Evolutionary conservation across 2,888 invertebrate species (phyloP), one percentile per base, ranked within the genome.

Genomic region (Leptopterna dolabrata): DNA sequence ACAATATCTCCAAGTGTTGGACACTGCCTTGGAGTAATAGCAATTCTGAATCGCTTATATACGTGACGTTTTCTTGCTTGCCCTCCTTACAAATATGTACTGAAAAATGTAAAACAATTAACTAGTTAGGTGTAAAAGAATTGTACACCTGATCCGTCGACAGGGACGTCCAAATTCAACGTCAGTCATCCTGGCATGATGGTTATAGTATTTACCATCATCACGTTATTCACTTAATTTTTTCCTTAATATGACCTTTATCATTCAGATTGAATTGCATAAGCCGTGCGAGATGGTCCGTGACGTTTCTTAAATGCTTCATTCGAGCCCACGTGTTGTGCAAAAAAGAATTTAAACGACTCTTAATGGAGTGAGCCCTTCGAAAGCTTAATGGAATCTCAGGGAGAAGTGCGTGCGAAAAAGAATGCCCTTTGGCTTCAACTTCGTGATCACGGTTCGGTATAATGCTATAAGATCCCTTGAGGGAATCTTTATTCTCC

Each of bases 271-370:
- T 24, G 63, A 63, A 63, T 63, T 63, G 63, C 63, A 24, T 9
- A 63, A 63, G 63, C 27, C 63, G 24, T 4, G 36, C 19, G 24
- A 24, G 24, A 63, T 63, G 63, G 24, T 19, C 63, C 63, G 63
- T 24, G 63, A 63, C 63, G 19, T 63, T 63, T 63, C 24, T 63
- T 24, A 11, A 63, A 63, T 13, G 47, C 47, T 24, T 19, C n/a
- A 27, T 19, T 63, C 24, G 63, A 63, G 13, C 63, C 63, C 24
- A n/a, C 27, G 6, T 63, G 9, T 63, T 63, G 63, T 63, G 63
- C 63, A 63, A 63, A 63, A 51, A 63, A 24, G 63, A 63, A 63
- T 63, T 63, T 63, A 63, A 63, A 63, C 63, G 63, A 63, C 63
- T 63, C 63, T 63, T 63, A 63, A 63, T 63, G 63, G 63, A 27